These are phyloP conservation scores for Anas bahamensis DNA, from an alignment of 2,797 vertebrate genomes.

Conservation along the genomic window DNA sequence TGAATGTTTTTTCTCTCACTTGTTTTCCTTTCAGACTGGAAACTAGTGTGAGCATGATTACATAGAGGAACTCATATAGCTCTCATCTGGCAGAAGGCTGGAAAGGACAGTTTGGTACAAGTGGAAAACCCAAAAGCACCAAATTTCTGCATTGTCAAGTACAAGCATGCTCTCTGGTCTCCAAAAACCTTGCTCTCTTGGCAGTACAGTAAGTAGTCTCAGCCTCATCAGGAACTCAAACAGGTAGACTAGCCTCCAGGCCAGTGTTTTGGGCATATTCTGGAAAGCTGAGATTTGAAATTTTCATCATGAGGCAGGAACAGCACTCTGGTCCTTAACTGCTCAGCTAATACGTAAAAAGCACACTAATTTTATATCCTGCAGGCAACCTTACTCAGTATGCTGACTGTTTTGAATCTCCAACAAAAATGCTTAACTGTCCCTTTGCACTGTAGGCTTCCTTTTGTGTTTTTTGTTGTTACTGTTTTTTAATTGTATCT, in stretches of 20 bases:
- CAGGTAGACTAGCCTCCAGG: neutral
- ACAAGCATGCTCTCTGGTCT: neutral
- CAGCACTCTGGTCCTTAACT: slow-evolving; percentile 12
- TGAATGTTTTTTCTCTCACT: neutral
- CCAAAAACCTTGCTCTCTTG: neutral
- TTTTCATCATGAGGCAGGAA: neutral
- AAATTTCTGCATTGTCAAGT: neutral
- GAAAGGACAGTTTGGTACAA: neutral
- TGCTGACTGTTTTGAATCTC: neutral
- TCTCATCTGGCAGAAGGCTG: neutral
- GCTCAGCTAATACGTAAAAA: neutral
- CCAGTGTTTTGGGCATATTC: neutral
- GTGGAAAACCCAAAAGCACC: neutral
- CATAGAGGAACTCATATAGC: neutral
- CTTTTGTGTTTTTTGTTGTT: neutral
- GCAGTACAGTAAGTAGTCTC: neutral
- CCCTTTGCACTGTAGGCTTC: slow-evolving; percentile 26
- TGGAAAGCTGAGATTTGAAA: slow-evolving; percentile 1
- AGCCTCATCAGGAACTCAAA: neutral
- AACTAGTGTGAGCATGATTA: neutral
- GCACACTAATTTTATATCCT: neutral
- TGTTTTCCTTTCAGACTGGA: neutral
- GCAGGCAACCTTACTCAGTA: neutral
- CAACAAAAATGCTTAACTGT: neutral
- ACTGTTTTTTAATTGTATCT: slow-evolving; percentile 41